These are phyloP conservation scores for Meloidogyne chitwoodi DNA, from an alignment of 1,140 invertebrate genomes.

Conservation along the genomic window DNA sequence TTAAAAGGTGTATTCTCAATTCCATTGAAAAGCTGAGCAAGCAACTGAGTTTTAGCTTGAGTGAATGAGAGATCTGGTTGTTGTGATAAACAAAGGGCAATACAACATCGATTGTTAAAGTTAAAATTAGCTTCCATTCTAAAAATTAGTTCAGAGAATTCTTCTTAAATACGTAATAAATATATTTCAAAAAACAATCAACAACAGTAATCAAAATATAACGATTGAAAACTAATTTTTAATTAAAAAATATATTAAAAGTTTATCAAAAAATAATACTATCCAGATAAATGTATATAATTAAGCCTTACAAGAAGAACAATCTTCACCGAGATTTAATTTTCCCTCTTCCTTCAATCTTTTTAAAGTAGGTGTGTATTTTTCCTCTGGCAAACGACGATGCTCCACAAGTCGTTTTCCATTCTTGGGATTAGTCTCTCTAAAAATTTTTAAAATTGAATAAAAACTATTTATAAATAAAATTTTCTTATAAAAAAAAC, in stretches of 20 bases:
- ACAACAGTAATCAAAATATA: constrained; percentile 10
- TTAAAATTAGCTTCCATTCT: constrained; percentile 26
- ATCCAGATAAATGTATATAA: neutral
- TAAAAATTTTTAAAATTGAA: constrained; percentile 10
- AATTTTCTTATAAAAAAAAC: constrained; percentile 18
- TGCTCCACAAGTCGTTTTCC: constrained; percentile 44
- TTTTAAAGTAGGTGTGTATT: constrained; percentile 47
- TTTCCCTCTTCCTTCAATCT: constrained; percentile 50
- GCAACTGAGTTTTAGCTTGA: constrained; percentile 41
- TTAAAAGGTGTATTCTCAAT: constrained; percentile 56
- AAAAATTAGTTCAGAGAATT: neutral
- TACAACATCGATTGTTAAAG: constrained; percentile 40
- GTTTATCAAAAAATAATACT: neutral
- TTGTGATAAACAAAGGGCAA: constrained; percentile 36
- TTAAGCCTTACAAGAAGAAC: neutral
- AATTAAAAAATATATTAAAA: neutral
- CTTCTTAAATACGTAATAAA: neutral
- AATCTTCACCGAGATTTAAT: constrained; percentile 22
- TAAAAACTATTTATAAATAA: no score
- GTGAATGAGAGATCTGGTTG: constrained; percentile 29
- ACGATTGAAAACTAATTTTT: neutral
- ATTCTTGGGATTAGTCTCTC: constrained; percentile 51
- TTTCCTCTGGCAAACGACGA: constrained; percentile 47
- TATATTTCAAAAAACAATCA: neutral
- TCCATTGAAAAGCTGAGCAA: constrained; percentile 34